Percentiles rank a stretch among this genome's conserved stretches.
These are phyloP conservation scores for Hucho hucho DNA, from an alignment of 2,113 vertebrate genomes.

Conservation along the genomic window DNA sequence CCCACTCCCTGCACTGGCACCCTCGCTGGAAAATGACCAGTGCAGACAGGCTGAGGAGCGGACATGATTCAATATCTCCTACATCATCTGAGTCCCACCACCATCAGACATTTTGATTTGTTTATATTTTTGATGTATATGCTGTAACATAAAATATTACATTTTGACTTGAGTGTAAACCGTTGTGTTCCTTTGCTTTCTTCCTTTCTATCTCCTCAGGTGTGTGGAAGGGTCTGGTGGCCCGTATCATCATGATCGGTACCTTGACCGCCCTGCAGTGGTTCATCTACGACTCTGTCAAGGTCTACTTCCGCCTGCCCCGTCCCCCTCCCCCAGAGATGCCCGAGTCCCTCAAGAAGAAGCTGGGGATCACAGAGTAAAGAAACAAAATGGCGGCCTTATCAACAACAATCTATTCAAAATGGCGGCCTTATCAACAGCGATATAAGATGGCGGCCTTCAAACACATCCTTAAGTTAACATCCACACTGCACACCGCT, in stretches of 20 bases:
- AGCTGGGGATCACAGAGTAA: slow-evolving; percentile 89
- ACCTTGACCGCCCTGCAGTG: slow-evolving; percentile 98
- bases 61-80: slow-evolving; percentile 32
- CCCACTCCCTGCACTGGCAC: slow-evolving; percentile 56
- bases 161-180: neutral
- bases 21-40: slow-evolving; percentile 28
- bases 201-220: slow-evolving; percentile 66
- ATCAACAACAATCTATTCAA: neutral
- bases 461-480: neutral
- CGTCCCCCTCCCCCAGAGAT: slow-evolving; percentile 98
- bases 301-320: slow-evolving; percentile 98
- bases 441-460: too few species aligned
- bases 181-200: neutral
- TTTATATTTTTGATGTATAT: neutral
- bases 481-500: neutral
- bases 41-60: slow-evolving; percentile 50
- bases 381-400: slow-evolving; percentile 13
- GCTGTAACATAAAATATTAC: neutral
- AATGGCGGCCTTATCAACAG: too few species aligned
- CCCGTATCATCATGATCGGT: slow-evolving; percentile 99
- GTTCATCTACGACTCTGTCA: slow-evolving; percentile 99
- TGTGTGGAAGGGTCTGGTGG: slow-evolving; percentile 96
- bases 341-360: slow-evolving; percentile 98
- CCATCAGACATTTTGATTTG: neutral
- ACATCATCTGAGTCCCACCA: neutral